A percentile compares a stretch with the other conserved stretches of the same genome.
Conservation (phyloP, 2,113 vertebrate genomes). For the Cardinalis cardinalis region DNA sequence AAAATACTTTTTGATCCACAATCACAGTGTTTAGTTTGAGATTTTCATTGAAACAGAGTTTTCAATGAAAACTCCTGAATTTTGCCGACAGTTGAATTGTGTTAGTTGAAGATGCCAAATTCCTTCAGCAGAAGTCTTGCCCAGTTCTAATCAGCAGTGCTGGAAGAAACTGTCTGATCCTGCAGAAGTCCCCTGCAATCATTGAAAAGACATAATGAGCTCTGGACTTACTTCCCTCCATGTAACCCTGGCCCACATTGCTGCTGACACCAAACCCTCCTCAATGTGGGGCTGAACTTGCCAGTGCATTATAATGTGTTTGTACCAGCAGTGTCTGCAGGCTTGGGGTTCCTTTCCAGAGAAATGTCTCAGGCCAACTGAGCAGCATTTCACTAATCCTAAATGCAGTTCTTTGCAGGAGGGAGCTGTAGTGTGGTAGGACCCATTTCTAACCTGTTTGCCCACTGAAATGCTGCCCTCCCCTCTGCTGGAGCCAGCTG, state of each 20-base stretch:
- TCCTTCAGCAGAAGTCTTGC: conserved; percentile 9
- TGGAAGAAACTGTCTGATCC: not conserved
- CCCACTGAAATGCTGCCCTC: not conserved
- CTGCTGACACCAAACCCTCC: not conserved
- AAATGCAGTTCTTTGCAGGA: not conserved
- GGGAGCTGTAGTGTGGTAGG: not conserved
- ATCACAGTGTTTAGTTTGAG: not conserved
- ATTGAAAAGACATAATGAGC: not conserved
- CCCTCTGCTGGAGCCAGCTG: not conserved
- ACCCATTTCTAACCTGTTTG: not conserved
- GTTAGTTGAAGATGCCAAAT: not conserved
- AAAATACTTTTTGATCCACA: not conserved
- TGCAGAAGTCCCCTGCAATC: conserved; percentile 2
- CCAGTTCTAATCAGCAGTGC: not conserved
- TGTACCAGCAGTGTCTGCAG: not conserved
- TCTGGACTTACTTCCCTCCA: not conserved
- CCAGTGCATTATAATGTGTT: not conserved
- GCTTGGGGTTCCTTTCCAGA: not conserved
- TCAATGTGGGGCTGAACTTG: not conserved
- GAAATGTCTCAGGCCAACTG: not conserved
- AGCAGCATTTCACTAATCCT: not conserved
- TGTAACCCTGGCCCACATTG: not conserved
- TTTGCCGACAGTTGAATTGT: not conserved
- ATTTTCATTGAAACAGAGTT: conserved; percentile 9
- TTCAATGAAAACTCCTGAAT: not conserved